A percentile compares a stretch with the other conserved stretches of the same genome.
These are phyloP conservation scores for Drosophila stalkeri DNA, from an alignment of 2,888 invertebrate genomes.

Conservation along the genomic window DNA sequence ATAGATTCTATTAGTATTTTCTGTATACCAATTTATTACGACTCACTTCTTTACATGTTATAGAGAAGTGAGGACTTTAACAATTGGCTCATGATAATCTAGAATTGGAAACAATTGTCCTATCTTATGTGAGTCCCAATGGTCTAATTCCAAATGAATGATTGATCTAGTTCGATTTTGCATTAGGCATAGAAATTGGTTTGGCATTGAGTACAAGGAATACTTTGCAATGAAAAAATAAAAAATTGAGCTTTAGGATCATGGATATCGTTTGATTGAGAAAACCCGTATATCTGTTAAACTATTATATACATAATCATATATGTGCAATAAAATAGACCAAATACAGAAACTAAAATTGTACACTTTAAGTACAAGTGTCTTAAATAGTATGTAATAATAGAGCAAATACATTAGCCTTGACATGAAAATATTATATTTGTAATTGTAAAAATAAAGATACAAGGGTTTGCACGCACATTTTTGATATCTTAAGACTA, in stretches of 20 bases:
- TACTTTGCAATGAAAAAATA: background rate
- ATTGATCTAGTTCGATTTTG: background rate
- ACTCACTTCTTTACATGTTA: background rate
- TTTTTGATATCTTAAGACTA: background rate
- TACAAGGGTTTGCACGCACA: background rate
- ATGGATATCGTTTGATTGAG: background rate
- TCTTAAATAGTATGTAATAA: background rate
- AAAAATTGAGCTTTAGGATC: background rate
- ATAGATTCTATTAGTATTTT: background rate
- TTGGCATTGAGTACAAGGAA: background rate
- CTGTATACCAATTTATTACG: background rate
- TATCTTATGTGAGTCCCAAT: background rate
- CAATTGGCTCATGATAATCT: background rate
- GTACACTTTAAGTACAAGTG: background rate
- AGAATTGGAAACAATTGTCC: background rate
- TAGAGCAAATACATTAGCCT: background rate
- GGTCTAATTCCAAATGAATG: background rate
- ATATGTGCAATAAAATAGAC: background rate
- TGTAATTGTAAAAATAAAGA: background rate
- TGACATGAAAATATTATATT: slow-evolving; percentile 5
- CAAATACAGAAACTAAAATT: background rate
- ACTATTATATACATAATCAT: background rate
- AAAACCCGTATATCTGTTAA: background rate
- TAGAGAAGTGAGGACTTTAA: background rate
- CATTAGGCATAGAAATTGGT: background rate